A percentile compares a stretch with the other conserved stretches of the same genome.
Evolutionary conservation across 2,113 vertebrate genomes (phyloP).

Genomic region (Urocitellus parryii): DNA sequence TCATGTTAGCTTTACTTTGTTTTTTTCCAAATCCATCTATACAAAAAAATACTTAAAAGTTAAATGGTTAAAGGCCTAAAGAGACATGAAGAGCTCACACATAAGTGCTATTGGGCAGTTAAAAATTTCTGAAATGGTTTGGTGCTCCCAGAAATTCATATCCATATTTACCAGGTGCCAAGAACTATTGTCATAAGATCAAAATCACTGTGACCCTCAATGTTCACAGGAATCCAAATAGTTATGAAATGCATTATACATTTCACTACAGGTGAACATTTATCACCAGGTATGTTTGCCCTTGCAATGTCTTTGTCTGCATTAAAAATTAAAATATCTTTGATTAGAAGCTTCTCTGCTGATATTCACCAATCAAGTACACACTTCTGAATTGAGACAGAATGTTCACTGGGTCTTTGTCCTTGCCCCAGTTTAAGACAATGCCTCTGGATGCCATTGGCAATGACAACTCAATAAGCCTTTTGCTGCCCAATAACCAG

Average conservation of each 20-base stretch:
- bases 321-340: slow-evolving; percentile 24
- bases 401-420: neutral
- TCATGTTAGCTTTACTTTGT: neutral
- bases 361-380: neutral
- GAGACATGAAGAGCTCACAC: slow-evolving; percentile 26
- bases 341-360: slow-evolving; percentile 14
- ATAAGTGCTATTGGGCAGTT: neutral
- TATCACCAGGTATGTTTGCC: neutral
- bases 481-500: neutral
- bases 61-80: neutral
- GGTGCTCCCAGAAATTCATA: neutral
- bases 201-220: neutral
- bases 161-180: neutral
- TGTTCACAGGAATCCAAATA: neutral
- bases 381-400: neutral
- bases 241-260: neutral
- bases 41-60: slow-evolving; percentile 33
- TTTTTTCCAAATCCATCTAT: neutral
- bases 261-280: neutral
- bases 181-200: slow-evolving; percentile 1
- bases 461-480: neutral
- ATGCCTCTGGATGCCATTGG: neutral
- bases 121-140: neutral
- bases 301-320: neutral
- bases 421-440: neutral